Base-by-base conservation (phyloP, 2,797 vertebrate genomes). In the Nannoperca obscura region DNA sequence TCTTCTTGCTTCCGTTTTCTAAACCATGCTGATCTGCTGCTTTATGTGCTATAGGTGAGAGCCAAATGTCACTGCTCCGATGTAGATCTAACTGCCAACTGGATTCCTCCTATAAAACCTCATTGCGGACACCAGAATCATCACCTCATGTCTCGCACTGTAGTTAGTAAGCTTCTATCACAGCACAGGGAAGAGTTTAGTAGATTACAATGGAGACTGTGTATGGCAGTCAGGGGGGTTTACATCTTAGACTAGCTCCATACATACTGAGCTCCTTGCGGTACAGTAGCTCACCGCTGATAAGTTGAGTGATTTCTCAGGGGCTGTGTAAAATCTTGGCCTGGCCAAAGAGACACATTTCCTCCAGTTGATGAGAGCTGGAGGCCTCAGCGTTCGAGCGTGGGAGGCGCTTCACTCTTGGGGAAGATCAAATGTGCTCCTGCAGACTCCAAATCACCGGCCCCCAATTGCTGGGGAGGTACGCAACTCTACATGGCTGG, bases 301-400 rank as follows among this genome's bases (percentile, higher is more conserved):
- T 93, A 93, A 89, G 88, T 92, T 90, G 88, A 93, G 86, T 91
- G 89, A 93, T 95, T 95, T 96, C 90, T 94, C 90, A 83, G 89
- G 93, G 91, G 95, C 81, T 88, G 88, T n/a, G 82, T 93, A 89
- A 93, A 93, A 91, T 53, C 71, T 73, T 78, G 81, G 74, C 80
- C 83, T 30, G 88, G 89, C 91, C 59, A 88, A 90, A 86, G 93
- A 93, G 92, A 93, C 89, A 89, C 88, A 89, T 94, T 94, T 94
- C 86, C 93, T 93, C 86, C 80, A 88, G 86, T 85, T 92, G 92
- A 92, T 90, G 93, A 90, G 92, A 87, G 90, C 84, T 69, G 83
- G 89, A 91, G 88, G 92, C 89, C 92, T 87, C 80, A 30, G 91
- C 53, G 68, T 73, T 89, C 8, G 62, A 91, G 91, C 80, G 92